Evolutionary conservation across 2,888 invertebrate genomes (phyloP).

Genomic region (Artemia sinica): DNA sequence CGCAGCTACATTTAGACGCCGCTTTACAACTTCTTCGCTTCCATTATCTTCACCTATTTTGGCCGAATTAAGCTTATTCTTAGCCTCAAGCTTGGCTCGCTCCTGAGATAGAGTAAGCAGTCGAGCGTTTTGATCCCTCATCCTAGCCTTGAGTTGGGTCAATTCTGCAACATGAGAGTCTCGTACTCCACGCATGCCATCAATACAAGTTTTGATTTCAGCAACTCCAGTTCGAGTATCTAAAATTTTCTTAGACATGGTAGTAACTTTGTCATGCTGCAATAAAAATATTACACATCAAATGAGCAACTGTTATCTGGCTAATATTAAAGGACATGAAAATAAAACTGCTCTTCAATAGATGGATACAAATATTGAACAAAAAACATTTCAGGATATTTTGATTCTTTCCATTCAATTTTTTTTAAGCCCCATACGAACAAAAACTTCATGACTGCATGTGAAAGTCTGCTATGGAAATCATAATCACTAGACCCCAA

Average conservation of each 20-base stretch:
- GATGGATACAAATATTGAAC: too few species aligned
- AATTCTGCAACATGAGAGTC: constrained; percentile 76
- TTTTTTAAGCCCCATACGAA: too few species aligned
- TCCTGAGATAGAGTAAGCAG: constrained; percentile 63
- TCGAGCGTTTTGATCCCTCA: constrained; percentile 66
- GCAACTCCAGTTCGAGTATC: constrained; percentile 72
- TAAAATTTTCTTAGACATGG: constrained; percentile 59
- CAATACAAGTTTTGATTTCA: constrained; percentile 82
- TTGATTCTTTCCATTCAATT: too few species aligned
- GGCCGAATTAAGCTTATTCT: constrained; percentile 40
- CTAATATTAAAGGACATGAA: too few species aligned
- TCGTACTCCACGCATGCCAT: constrained; percentile 76
- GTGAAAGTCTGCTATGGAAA: too few species aligned
- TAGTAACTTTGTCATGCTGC: constrained; percentile 52
- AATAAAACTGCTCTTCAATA: too few species aligned
- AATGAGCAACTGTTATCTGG: too few species aligned
- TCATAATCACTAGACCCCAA: too few species aligned
- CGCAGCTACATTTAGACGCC: constrained; percentile 35
- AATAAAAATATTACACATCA: too few species aligned
- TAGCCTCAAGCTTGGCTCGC: constrained; percentile 44
- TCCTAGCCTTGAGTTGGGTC: constrained; percentile 57
- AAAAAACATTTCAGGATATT: too few species aligned
- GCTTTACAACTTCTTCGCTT: constrained; percentile 51
- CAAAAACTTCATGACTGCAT: too few species aligned
- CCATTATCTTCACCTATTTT: constrained; percentile 31